Percentiles rank a stretch among this genome's conserved stretches.
These are phyloP conservation scores for Zosterops borbonicus DNA, from an alignment of 2,113 vertebrate species.

Conservation along the genomic window DNA sequence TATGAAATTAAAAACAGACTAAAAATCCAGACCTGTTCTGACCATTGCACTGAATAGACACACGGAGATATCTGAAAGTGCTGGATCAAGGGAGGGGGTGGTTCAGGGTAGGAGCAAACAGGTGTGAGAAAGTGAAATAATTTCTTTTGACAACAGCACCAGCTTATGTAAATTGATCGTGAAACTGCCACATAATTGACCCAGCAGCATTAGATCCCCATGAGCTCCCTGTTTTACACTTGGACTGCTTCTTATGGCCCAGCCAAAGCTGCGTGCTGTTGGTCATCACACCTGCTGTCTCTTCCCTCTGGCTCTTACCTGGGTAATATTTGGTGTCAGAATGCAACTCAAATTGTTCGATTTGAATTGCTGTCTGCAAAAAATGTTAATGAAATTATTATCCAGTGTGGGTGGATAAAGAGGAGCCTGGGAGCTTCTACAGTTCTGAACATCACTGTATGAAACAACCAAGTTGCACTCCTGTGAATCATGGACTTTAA, in stretches of 20 bases:
- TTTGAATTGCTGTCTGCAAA: neutral
- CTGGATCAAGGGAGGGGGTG: neutral
- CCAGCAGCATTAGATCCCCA: neutral
- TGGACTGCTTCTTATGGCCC: neutral
- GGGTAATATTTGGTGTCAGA: neutral
- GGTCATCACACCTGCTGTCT: neutral
- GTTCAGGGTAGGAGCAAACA: neutral
- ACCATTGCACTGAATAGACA: neutral
- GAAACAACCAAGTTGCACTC: neutral
- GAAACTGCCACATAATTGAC: neutral
- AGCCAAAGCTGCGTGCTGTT: rapidly evolving
- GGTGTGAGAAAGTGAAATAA: neutral
- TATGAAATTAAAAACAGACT: neutral
- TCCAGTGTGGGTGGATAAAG: neutral
- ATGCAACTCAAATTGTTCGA: neutral
- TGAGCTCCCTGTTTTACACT: neutral
- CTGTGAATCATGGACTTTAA: neutral
- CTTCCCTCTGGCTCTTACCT: neutral
- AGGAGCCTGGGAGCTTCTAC: neutral
- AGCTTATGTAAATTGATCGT: neutral
- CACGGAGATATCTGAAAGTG: neutral
- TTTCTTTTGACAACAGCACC: neutral
- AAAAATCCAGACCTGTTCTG: neutral
- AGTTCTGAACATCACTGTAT: neutral
- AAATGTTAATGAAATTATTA: neutral